A percentile compares a stretch with the other conserved stretches of the same genome.
Evolutionary conservation across 2,888 invertebrate species (phyloP).

Genomic region (Drosophila tanythrix): DNA sequence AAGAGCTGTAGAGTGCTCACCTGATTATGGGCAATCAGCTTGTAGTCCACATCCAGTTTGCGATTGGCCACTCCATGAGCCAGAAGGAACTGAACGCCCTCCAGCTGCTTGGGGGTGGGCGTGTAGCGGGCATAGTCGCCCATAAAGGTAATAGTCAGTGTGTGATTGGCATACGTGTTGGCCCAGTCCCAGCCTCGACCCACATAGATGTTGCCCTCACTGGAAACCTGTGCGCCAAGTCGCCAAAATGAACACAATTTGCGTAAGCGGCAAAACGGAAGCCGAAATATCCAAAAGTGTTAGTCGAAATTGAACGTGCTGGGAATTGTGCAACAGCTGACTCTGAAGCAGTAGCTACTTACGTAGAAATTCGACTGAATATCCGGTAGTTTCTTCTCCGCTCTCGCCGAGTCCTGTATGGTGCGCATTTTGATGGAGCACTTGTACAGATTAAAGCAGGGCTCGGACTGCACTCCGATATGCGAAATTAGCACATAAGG

Average conservation of each 20-base stretch:
- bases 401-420: conserved; percentile 85
- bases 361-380: conserved; percentile 85
- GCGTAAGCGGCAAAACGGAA: conserved; percentile 50
- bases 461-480: conserved; percentile 84
- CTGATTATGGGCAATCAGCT: conserved; percentile 86
- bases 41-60: conserved; percentile 85
- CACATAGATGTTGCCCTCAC: conserved; percentile 86
- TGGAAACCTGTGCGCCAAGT: conserved; percentile 83
- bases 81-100: conserved; percentile 85
- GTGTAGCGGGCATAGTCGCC: conserved; percentile 85
- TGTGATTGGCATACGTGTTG: conserved; percentile 86
- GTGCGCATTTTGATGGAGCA: conserved; percentile 85
- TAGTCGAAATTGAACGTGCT: conserved; percentile 47
- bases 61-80: conserved; percentile 84
- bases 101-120: conserved; percentile 84
- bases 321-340: conserved; percentile 19
- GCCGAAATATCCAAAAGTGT: conserved; percentile 39
- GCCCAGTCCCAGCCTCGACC: conserved; percentile 86
- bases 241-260: conserved; percentile 42
- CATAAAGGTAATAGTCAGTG: conserved; percentile 86
- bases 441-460: conserved; percentile 83
- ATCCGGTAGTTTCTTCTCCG: conserved; percentile 84
- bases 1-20: conserved; percentile 51
- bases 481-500: conserved; percentile 86
- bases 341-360: conserved; percentile 51